Conservation (phyloP, 2,888 invertebrate species). For the Eupithecia subfuscata region DNA sequence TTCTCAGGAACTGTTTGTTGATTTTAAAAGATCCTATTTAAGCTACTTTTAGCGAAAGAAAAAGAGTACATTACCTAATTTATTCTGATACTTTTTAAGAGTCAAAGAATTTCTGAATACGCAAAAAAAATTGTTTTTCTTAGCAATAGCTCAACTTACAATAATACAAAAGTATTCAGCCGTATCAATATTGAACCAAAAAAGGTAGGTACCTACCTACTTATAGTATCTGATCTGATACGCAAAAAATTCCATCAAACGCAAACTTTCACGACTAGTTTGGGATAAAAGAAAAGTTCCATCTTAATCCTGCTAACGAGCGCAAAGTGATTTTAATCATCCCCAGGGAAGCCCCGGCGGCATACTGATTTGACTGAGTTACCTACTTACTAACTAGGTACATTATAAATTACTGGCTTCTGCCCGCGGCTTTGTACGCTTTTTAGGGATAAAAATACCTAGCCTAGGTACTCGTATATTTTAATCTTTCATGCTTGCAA, state of each 20-base stretch:
- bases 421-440: background rate
- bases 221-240: background rate
- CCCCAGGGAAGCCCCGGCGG: constrained; percentile 1
- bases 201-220: background rate
- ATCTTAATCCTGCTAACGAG: constrained; percentile 23
- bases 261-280: constrained; percentile 14
- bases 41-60: background rate
- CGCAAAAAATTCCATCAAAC: constrained; percentile 1
- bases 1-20: background rate
- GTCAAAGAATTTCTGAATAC: too few species aligned
- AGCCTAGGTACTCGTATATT: too few species aligned
- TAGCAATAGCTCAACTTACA: too few species aligned
- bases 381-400: background rate
- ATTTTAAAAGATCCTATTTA: background rate
- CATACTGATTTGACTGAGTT: constrained; percentile 16
- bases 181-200: background rate
- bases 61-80: background rate
- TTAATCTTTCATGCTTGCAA: background rate
- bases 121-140: too few species aligned
- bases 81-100: too few species aligned
- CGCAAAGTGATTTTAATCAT: constrained; percentile 39
- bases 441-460: background rate
- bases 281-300: constrained; percentile 21
- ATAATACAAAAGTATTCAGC: too few species aligned
- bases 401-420: background rate